Conservation (phyloP, 2,797 vertebrate genomes). For the Melanogrammus aeglefinus region DNA sequence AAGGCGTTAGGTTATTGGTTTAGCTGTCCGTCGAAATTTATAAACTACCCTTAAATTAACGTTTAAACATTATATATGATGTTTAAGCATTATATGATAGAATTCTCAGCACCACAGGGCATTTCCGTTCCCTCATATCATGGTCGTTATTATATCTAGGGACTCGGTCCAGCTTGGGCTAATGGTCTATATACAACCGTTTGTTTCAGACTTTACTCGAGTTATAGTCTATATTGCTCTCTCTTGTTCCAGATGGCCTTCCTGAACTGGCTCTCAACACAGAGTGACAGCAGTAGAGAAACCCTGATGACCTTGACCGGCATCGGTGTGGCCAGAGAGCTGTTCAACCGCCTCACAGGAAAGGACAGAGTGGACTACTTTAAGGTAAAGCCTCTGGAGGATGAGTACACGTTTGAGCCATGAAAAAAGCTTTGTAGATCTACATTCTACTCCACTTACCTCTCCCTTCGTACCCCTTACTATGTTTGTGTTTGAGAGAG, state of each 20-base stretch:
- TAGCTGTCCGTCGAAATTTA: neutral
- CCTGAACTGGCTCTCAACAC: slow-evolving; percentile 67
- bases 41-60: neutral
- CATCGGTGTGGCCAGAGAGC: slow-evolving; percentile 62
- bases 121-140: neutral
- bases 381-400: slow-evolving; percentile 49
- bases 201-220: neutral
- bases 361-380: slow-evolving; percentile 65
- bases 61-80: neutral
- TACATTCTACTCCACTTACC: neutral
- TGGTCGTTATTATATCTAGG: neutral
- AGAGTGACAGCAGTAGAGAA: slow-evolving; percentile 56
- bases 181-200: neutral
- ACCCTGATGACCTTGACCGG: slow-evolving; percentile 61
- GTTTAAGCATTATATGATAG: neutral
- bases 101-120: neutral
- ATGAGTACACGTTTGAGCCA: neutral
- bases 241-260: slow-evolving; percentile 61
- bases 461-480: neutral
- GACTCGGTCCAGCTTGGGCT: neutral
- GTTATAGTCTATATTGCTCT: neutral
- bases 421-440: neutral
- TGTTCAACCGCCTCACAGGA: slow-evolving; percentile 65
- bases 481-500: neutral
- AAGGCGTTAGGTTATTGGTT: neutral